Conservation (phyloP, 2,113 vertebrate species). For the Beaufortia kweichowensis region DNA sequence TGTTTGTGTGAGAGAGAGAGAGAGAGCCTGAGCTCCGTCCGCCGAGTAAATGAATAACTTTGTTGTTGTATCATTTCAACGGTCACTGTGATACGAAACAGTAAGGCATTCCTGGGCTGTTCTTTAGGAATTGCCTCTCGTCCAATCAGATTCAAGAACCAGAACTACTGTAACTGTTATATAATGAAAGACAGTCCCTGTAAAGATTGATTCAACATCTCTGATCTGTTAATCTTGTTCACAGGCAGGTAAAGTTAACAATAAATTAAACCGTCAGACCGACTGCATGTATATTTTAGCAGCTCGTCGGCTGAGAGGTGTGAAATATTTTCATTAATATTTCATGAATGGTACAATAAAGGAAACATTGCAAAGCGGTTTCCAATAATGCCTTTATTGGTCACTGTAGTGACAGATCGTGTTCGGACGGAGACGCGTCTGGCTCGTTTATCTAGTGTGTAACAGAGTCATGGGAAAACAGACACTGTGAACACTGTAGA, state of each 20-base stretch:
- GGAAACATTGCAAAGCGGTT: background rate
- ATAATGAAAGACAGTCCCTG: background rate
- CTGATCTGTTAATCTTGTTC: too few species aligned
- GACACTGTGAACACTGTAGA: background rate
- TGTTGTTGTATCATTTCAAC: background rate
- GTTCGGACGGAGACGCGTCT: background rate
- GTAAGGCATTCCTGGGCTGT: too few species aligned
- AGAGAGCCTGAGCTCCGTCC: too few species aligned
- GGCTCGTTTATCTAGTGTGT: conserved; percentile 18
- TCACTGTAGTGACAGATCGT: conserved; percentile 1
- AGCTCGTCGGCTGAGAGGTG: conserved; percentile 9
- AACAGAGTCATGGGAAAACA: background rate
- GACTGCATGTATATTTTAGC: conserved; percentile 41
- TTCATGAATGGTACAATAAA: conserved; percentile 38
- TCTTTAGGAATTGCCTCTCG: too few species aligned
- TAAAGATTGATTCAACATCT: too few species aligned
- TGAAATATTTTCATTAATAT: conserved; percentile 42
- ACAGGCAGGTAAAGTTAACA: conserved; percentile 1
- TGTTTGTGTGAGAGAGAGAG: too few species aligned
- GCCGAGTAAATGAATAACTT: background rate
- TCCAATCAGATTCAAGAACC: too few species aligned
- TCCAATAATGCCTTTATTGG: conserved; percentile 39
- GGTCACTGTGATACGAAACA: background rate
- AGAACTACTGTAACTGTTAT: too few species aligned
- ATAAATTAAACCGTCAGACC: conserved; percentile 21